phyloP scores from a whole-genome alignment of 1,140 invertebrate species.

The Bombyx mandarina region DNA sequence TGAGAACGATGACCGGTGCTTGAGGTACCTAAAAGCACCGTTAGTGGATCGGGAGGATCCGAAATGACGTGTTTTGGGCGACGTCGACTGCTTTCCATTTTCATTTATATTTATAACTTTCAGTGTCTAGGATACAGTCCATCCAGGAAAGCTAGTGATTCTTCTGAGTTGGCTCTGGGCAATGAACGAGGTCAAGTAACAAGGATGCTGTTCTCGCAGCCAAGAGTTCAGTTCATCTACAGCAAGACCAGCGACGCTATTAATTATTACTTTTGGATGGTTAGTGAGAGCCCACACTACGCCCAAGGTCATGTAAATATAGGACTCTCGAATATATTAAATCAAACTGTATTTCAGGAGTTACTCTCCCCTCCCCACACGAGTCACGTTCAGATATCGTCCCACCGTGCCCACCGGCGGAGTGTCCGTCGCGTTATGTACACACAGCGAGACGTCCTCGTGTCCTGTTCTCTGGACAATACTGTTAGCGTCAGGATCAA shows the following conservation, averaged over 20 bases:
- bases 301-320: neutral
- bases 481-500: conserved; percentile 52
- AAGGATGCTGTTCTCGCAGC: conserved; percentile 60
- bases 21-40: too few relatives aligned
- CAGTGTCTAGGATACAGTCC: conserved; percentile 59
- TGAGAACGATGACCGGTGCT: too few relatives aligned
- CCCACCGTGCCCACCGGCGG: conserved; percentile 52
- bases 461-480: conserved; percentile 69
- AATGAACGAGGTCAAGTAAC: conserved; percentile 65
- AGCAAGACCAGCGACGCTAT: conserved; percentile 37
- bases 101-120: conserved; percentile 5
- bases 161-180: conserved; percentile 62
- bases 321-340: too few relatives aligned
- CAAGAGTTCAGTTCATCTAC: conserved; percentile 55
- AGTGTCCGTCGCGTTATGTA: conserved; percentile 50
- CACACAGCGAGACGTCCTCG: conserved; percentile 42
- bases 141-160: conserved; percentile 4
- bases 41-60: too few relatives aligned
- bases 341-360: conserved; percentile 23
- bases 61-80: too few relatives aligned
- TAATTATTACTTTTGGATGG: conserved; percentile 18
- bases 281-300: conserved; percentile 22
- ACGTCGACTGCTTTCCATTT: too few relatives aligned
- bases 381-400: conserved; percentile 47
- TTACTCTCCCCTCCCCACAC: conserved; percentile 60